Evolutionary conservation across 2,113 vertebrate genomes (phyloP), one percentile per base, ranked within the genome.

Genomic region (Rostratula benghalensis): DNA sequence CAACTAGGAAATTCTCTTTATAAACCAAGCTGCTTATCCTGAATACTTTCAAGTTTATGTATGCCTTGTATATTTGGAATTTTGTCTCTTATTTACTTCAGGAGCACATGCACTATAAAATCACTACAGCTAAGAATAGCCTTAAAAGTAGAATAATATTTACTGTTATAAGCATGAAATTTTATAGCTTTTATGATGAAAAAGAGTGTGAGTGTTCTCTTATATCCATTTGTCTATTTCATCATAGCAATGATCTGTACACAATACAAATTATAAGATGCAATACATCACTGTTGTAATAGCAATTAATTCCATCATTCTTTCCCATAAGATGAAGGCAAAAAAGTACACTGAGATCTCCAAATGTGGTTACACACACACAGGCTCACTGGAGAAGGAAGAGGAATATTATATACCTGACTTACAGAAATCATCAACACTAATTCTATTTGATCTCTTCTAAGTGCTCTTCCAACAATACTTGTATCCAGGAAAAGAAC

Each of bases 201-300:
- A 79, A 96, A 45, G 35, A 94, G 28, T 76, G 67, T 50, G 35
- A 94, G 28, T 76, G 67, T 50, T 89, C 68, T 93, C n/a, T 70
- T 53, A 76, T 39, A 76, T 63, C 83, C 33, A 79, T 94, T 92
- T 94, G 24, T 78, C 75, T 96, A 45, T 96, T 97, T 90, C 70
- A 81, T 81, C 45, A 89, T 53, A 88, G 61, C 41, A 85, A 89
- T 91, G 30, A 74, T 63, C 84, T 96, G 88, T 93, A 87, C 48
- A 56, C 56, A 87, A 63, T 90, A 87, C 94, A 94, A 96, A 95
- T 84, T 93, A 74, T 41, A 89, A 93, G 95, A 60, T 81, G 67
- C 39, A 87, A 51, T 84, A 86, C 39, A 83, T 87, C 88, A 93
- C 48, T 93, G 18, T 87, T 97, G 71, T 79, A 87, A 61, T 67